Evolutionary conservation across 2,113 vertebrate species (phyloP).

Genomic region (Sorex araneus): DNA sequence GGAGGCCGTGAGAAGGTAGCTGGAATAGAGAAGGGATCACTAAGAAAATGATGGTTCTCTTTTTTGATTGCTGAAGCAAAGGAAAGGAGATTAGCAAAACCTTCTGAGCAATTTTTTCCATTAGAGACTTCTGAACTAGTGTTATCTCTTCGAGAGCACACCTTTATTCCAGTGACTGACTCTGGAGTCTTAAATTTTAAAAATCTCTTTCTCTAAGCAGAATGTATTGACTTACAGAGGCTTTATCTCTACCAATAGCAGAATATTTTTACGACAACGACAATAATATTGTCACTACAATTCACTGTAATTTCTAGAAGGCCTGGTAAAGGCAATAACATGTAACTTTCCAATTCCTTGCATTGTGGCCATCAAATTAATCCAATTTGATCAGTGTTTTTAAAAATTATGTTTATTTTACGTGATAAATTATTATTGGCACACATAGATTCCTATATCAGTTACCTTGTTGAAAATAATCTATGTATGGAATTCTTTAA

Average conservation of each 20-base stretch:
- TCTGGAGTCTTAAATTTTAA: not conserved
- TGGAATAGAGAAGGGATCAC: too few species aligned
- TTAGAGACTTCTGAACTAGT: not conserved
- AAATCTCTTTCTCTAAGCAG: conserved; percentile 41
- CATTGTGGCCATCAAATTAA: not conserved
- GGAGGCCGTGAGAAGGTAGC: too few species aligned
- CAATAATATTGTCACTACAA: not conserved
- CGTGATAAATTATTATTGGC: not conserved
- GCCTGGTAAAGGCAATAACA: not conserved
- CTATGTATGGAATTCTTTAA: not conserved
- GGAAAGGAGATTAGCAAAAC: not conserved
- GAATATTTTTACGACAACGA: conserved; percentile 42
- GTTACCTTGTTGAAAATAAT: conserved; percentile 30
- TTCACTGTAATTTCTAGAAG: conserved; percentile 36
- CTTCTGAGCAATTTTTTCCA: not conserved
- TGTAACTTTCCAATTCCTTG: not conserved
- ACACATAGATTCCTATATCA: not conserved
- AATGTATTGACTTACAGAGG: not conserved
- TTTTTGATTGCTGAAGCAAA: conserved; percentile 52
- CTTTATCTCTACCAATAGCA: not conserved
- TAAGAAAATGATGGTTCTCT: too few species aligned
- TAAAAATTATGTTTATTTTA: conserved; percentile 28
- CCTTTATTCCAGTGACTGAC: not conserved
- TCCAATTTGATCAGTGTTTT: conserved; percentile 3
- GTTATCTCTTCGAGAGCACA: not conserved